Evolutionary conservation across 2,797 vertebrate species (phyloP), one percentile per base, ranked within the genome.

Genomic region (Enteromius argenteus): DNA sequence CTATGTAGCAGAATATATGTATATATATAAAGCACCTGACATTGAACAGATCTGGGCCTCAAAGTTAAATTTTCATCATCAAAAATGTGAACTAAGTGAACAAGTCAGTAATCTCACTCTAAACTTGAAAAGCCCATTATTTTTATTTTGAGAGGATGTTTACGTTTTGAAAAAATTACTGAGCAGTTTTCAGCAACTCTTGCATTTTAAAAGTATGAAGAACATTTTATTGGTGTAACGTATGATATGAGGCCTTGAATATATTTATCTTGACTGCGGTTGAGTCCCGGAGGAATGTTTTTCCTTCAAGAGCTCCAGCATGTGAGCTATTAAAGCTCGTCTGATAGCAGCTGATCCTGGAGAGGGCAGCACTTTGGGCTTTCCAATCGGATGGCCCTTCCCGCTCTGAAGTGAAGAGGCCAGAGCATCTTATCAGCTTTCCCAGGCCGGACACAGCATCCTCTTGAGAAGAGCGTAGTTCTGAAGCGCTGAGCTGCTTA

Each of bases 371-470:
- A 71, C 80, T 84, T 87, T 81, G 84, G 77, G 85, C 81, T 79
- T 77, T 82, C 86, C 89, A 91, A 87, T 91, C 90, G 84, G 86
- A 88, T 30, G 60, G 60, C 27, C 10, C 14, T 7, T 64, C 27
- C 27, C 91, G 84, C 91, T 91, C 85, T 79, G 37, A 88, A 82
- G 88, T 88, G 90, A 88, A 91, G 91, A 92, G 89, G 87, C 89
- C 90, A 88, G 32, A 89, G 89, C 88, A 85, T 82, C 88, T 94
- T 95, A 95, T 95, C 94, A 92, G 84, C 88, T 82, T 94, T 94
- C 94, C 94, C 92, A 93, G 91, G 91, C 91, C 90, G 69, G 88
- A 95, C 93, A 94, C 92, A 91, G 90, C 91, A 86, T 94, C 94
- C 93, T 94, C 94, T 96, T 89, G 84, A 95, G 92, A 92, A 17